Evolutionary conservation across 37 sponge, comb jelly and placozoan genomes (phyloP).

Genomic region (Spongilla lacustris): DNA sequence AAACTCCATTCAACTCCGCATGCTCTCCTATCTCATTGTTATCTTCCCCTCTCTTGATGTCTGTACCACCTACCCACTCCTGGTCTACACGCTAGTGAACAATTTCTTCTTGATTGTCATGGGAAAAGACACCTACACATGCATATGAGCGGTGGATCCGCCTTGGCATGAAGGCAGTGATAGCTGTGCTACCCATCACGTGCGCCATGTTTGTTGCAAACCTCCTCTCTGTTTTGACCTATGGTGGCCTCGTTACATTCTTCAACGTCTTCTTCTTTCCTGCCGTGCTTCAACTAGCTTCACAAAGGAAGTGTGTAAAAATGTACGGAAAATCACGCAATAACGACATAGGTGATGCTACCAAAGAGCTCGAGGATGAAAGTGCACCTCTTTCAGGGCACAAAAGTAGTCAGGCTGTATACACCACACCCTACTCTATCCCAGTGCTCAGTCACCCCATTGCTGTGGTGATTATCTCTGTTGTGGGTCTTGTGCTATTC

Average conservation of each 20-base stretch:
- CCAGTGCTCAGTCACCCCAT: not conserved
- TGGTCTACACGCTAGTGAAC: conserved; percentile 47
- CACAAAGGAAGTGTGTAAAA: conserved; percentile 50
- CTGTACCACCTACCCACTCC: conserved; percentile 68
- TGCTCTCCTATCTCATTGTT: conserved; percentile 64
- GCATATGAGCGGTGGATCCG: not conserved
- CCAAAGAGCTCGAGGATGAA: not conserved
- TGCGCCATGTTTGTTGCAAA: conserved; percentile 69
- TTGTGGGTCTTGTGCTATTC: not conserved
- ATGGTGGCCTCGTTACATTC: conserved; percentile 68
- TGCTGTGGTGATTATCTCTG: not conserved
- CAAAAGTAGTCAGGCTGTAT: not conserved
- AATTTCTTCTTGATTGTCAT: conserved; percentile 47
- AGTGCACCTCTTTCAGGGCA: not conserved
- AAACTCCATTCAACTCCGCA: conserved; percentile 19
- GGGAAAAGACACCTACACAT: conserved; percentile 28
- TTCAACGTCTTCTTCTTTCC: conserved; percentile 62
- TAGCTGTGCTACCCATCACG: conserved; percentile 54
- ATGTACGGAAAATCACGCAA: not conserved
- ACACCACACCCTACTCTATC: not conserved
- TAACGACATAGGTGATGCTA: not conserved
- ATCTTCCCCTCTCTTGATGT: conserved; percentile 80
- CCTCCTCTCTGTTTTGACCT: conserved; percentile 59
- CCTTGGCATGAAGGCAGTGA: conserved; percentile 23
- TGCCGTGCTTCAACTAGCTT: conserved; percentile 43